A percentile compares a stretch with the other conserved stretches of the same genome.
These are phyloP conservation scores for Habrosyne pyritoides DNA, from an alignment of 2,888 invertebrate species.

Conservation along the genomic window DNA sequence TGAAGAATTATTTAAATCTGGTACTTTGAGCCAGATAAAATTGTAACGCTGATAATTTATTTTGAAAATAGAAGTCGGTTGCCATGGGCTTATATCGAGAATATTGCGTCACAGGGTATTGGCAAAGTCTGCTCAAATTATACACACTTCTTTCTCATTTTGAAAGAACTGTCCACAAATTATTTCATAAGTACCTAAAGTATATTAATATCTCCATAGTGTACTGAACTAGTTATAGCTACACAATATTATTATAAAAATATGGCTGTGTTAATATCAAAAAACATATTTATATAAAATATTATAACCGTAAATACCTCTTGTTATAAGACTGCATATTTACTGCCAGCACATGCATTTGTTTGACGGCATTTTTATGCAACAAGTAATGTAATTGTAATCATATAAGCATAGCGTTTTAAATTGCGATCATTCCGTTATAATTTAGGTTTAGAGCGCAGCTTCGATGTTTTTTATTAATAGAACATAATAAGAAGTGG, in stretches of 20 bases:
- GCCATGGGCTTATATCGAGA: constrained; percentile 40
- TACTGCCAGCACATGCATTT: constrained; percentile 57
- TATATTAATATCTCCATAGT: constrained; percentile 23
- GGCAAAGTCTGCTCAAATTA: constrained; percentile 57
- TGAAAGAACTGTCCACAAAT: constrained; percentile 47
- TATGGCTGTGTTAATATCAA: constrained; percentile 82
- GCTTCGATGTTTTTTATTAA: background rate
- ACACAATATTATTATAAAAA: constrained; percentile 55
- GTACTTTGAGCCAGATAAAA: background rate
- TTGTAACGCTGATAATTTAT: constrained; percentile 9
- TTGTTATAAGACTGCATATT: constrained; percentile 69
- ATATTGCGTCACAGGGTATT: constrained; percentile 54
- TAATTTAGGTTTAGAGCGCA: background rate
- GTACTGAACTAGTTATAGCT: constrained; percentile 45
- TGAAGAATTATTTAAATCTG: background rate
- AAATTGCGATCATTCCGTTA: constrained; percentile 5
- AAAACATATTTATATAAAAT: constrained; percentile 71
- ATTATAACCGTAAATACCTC: constrained; percentile 79
- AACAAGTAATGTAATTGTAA: background rate
- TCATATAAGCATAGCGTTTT: background rate
- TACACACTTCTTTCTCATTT: constrained; percentile 43
- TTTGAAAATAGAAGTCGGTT: constrained; percentile 32
- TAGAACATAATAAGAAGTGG: background rate
- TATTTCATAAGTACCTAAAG: constrained; percentile 40
- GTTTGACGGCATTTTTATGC: constrained; percentile 25